phyloP scores from a whole-genome alignment of 2,888 invertebrate species.

The Lithophane leautieri region DNA sequence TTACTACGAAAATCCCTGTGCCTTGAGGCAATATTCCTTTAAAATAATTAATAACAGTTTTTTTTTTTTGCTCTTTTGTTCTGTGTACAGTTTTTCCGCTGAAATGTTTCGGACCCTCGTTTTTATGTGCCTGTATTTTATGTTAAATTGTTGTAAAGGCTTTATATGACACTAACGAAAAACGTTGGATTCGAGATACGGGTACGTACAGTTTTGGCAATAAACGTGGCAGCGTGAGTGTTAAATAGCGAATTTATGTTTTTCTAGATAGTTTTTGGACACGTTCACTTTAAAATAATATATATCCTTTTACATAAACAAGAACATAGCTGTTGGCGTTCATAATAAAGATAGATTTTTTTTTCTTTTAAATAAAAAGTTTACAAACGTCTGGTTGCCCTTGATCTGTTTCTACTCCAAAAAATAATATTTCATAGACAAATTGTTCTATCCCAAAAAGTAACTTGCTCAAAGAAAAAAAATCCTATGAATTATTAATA shows the following conservation, averaged over 20 bases:
- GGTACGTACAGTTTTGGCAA: conserved; percentile 48
- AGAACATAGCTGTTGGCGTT: neutral
- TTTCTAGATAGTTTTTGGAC: conserved; percentile 37
- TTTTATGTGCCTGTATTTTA: conserved; percentile 60
- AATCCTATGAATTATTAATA: no score
- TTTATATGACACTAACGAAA: conserved; percentile 55
- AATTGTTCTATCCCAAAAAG: no score
- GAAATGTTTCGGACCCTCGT: conserved; percentile 35
- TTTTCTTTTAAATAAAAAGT: conserved; percentile 1
- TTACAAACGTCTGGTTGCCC: neutral
- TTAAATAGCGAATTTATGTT: conserved; percentile 49
- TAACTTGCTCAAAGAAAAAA: no score
- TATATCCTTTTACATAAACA: conserved; percentile 2
- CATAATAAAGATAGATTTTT: conserved; percentile 18
- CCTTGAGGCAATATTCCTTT: conserved; percentile 49
- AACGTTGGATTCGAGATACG: conserved; percentile 44
- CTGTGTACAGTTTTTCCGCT: conserved; percentile 29
- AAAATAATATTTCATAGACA: no score
- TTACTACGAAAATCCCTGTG: conserved; percentile 30
- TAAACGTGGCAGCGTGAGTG: conserved; percentile 48
- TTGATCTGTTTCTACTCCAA: neutral
- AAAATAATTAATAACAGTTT: conserved; percentile 59
- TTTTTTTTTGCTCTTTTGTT: conserved; percentile 48
- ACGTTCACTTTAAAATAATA: conserved; percentile 29
- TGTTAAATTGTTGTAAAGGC: conserved; percentile 55